Conservation (phyloP, 2,113 vertebrate species). For the Rhynchomys soricoides region DNA sequence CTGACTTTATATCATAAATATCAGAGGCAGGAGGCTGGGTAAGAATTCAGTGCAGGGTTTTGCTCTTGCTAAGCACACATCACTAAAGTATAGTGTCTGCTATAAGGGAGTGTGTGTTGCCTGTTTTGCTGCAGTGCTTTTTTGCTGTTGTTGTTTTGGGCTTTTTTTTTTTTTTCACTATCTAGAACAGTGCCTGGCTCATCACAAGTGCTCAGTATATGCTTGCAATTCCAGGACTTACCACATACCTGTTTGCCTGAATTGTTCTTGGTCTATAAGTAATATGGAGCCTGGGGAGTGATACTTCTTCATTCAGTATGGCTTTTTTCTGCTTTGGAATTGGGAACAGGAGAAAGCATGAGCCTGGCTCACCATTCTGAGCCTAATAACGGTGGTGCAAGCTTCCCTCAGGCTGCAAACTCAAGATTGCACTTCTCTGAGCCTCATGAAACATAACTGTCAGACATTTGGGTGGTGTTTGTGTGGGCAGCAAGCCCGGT, state of each 20-base stretch:
- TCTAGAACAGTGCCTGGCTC: neutral
- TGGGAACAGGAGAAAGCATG: neutral
- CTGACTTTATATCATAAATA: slow-evolving; percentile 1
- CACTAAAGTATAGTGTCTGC: neutral
- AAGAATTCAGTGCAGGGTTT: neutral
- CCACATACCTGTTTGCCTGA: neutral
- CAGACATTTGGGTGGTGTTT: neutral
- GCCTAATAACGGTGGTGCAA: too few species aligned
- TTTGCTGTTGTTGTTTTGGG: too few species aligned
- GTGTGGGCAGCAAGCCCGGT: neutral
- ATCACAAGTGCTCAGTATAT: neutral
- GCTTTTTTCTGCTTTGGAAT: neutral
- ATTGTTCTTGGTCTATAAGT: neutral
- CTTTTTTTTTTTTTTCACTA: neutral
- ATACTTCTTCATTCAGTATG: neutral
- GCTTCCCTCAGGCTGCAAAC: neutral
- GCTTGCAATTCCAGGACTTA: neutral
- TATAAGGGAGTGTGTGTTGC: neutral
- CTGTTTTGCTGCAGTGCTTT: neutral
- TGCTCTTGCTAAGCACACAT: neutral
- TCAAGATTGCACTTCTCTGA: neutral
- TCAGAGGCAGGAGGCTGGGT: neutral
- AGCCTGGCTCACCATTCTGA: neutral
- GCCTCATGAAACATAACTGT: neutral
- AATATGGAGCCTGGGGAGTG: neutral